Evolutionary conservation across 2,797 vertebrate genomes (phyloP), one percentile per base, ranked within the genome.

Genomic region (Molossus alvarezi): DNA sequence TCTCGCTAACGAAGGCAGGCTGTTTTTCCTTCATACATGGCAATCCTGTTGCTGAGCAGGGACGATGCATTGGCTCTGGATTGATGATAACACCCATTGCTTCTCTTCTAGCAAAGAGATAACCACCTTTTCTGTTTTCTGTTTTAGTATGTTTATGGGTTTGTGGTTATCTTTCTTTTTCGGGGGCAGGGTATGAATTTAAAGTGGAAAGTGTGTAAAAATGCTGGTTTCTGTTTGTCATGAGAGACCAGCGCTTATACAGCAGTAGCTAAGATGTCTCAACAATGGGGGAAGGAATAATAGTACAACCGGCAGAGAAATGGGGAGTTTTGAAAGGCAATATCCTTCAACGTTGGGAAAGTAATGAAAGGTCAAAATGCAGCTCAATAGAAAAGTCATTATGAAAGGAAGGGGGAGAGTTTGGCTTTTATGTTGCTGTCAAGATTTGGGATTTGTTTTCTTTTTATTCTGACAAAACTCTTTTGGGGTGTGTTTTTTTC

Each of bases 361-460:
- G 96, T 97, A 98, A 98, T 97, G 88, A 97, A 97, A 98, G 98
- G 98, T 98, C 98, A 98, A 96, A 97, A 94, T 21, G 87, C 98
- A 97, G 94, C 48, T 96, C 97, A 97, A 90, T 96, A 98, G 98
- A 98, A 98, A 97, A 98, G 95, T 95, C 80, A 94, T 98, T 98
- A 92, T 97, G 95, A 97, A 95, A 96, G 96, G 93, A 97, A 97
- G 87, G 92, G 97, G 94, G 89, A 96, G 97, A 98, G 95, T 92
- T 97, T 95, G 97, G 88, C 94, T 98, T 98, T 98, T 98, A 97
- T 98, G 96, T 97, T 95, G 94, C 97, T 98, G 98, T 98, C 98
- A 98, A 95, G 96, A 92, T 90, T 98, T 95, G 73, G 93, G 96
- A 97, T 97, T 98, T 98, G 98, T 98, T 98, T 98, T 98, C 97